These are phyloP conservation scores for Trissonchulus sp. DNA, from an alignment of 2,888 invertebrate genomes.

Conservation along the genomic window DNA sequence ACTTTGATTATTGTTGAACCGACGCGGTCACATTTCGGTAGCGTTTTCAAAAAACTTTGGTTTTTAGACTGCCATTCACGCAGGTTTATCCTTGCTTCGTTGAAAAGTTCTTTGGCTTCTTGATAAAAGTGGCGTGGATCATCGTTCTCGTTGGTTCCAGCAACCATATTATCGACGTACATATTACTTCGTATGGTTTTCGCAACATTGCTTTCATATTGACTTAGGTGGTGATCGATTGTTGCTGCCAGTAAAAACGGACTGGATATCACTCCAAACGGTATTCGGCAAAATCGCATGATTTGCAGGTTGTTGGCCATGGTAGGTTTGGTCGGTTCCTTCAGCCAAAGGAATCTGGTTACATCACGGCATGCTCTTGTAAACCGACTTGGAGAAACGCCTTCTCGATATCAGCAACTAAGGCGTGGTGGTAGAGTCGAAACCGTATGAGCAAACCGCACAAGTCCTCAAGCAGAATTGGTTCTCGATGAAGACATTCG, in stretches of 20 bases:
- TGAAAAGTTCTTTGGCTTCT: conserved; percentile 22
- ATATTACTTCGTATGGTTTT: conserved; percentile 28
- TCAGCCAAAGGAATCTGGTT: conserved; percentile 35
- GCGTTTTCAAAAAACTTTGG: too few species aligned
- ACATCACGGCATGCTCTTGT: conserved; percentile 33
- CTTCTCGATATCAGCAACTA: conserved; percentile 34
- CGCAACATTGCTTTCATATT: background rate
- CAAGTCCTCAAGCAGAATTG: conserved; percentile 31
- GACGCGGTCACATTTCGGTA: too few species aligned
- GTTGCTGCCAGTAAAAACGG: conserved; percentile 35
- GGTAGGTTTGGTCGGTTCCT: conserved; percentile 17
- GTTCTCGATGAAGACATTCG: conserved; percentile 37
- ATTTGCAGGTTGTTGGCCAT: conserved; percentile 22
- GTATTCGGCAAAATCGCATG: conserved; percentile 36
- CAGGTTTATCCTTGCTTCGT: conserved; percentile 17
- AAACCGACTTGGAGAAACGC: conserved; percentile 31
- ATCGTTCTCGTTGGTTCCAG: background rate
- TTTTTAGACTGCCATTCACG: too few species aligned
- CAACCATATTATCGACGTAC: conserved; percentile 14
- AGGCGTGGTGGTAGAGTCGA: conserved; percentile 31
- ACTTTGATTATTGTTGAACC: too few species aligned
- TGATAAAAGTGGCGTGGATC: conserved; percentile 3
- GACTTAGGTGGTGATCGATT: conserved; percentile 21
- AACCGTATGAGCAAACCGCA: conserved; percentile 34
- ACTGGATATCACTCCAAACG: conserved; percentile 36